Base-by-base conservation (phyloP, 2,113 vertebrate genomes). In the Otis tarda region DNA sequence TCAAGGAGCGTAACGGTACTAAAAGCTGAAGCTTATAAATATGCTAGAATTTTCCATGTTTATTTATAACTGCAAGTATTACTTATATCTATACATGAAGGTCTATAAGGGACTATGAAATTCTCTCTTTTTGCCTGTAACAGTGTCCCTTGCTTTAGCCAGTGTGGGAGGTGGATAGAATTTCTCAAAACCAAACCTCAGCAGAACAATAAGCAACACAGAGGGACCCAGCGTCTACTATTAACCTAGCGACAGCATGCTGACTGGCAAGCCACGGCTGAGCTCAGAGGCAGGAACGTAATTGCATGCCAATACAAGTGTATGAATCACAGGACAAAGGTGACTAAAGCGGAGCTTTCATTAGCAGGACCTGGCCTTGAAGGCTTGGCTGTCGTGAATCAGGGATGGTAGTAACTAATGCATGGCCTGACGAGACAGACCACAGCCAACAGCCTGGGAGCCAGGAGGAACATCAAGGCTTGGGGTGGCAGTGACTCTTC, bases 161-260 rank as follows among this genome's bases (percentile, higher is more conserved):
- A 83, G 65, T 81, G 47, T 8, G 22, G 19, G 50, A 55, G 10
- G 28, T 31, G 4, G 22, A 59, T 12, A 88, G 27, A n/a, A 61
- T 57, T 95, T 78, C 83, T 81, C 33, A 49, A 96, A 86, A 67
- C 16, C 47, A 90, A 77, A 78, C 35, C 33, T 43, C 89, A 89
- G 33, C 25, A 89, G 64, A 80, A 39, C 50, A 92, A 63, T 18
- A 47, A 56, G 30, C 41, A 77, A 11, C 37, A 47, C 0, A 0
- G 23, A 45, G 7, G 18, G 55, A 13, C 25, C 41, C 0, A 1
- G n/a, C 3, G 0, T 35, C 52, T 52, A 7, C 23, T 19, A 47
- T 39, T 50, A 69, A 53, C 0, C 0, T 33, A 41, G 91, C 0
- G 7, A 35, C n/a, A 89, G 55, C 49, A 49, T 3, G 9, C 70